A percentile compares a stretch with the other conserved stretches of the same genome.
Evolutionary conservation across 2,113 vertebrate genomes (phyloP).

Genomic region (Podarcis raffonei): DNA sequence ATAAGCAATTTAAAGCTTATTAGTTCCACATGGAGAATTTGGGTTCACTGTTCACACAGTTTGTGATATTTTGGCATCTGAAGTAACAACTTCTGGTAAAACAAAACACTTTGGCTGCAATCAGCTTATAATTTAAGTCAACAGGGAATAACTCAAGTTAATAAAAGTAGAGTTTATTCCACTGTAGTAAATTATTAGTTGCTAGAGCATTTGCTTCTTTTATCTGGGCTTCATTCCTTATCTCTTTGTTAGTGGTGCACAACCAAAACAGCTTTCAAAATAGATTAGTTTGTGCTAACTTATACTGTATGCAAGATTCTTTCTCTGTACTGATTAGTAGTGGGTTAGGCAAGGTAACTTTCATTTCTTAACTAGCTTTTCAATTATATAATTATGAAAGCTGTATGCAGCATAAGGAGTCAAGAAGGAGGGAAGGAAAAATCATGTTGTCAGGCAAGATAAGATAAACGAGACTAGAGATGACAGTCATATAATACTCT

Average conservation of each 20-base stretch:
- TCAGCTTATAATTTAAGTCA: background rate
- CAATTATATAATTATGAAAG: background rate
- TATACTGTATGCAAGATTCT: background rate
- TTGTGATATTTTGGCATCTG: background rate
- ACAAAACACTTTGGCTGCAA: background rate
- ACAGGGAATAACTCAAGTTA: background rate
- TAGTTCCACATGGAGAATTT: background rate
- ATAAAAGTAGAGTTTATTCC: background rate
- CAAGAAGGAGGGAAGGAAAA: background rate
- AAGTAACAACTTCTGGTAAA: background rate
- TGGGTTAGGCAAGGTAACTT: background rate
- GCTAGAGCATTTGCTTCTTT: background rate
- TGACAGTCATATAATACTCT: background rate
- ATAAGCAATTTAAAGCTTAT: background rate
- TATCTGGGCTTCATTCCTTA: background rate
- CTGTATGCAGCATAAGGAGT: background rate
- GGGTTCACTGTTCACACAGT: background rate
- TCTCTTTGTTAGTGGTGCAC: background rate
- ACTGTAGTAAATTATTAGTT: background rate
- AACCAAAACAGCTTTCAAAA: background rate
- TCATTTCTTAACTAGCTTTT: background rate
- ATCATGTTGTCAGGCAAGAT: background rate
- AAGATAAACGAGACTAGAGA: background rate
- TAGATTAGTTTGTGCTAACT: background rate
- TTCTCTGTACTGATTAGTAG: too few species aligned